Percentiles rank a stretch among this genome's conserved stretches.
Evolutionary conservation across 2,797 vertebrate species (phyloP).

Genomic region (Octomys mimax): DNA sequence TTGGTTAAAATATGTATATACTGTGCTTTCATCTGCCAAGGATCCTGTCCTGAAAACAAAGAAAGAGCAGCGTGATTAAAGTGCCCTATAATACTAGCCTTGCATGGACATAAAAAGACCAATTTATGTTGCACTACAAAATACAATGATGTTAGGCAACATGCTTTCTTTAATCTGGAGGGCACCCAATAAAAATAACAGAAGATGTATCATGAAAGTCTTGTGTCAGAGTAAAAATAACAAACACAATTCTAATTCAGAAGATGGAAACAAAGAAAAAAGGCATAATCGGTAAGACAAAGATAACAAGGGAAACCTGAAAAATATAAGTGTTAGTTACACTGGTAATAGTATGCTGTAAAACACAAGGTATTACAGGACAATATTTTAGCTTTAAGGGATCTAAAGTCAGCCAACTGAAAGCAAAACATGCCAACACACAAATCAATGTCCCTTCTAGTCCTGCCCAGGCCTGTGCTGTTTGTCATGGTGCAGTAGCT

Average conservation of each 20-base stretch:
- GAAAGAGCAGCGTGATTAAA: not conserved
- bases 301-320: not conserved
- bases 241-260: not conserved
- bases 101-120: not conserved
- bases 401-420: not conserved
- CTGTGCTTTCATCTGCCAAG: not conserved
- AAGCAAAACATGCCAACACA: not conserved
- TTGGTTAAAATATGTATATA: not conserved
- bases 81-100: not conserved
- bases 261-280: not conserved
- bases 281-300: not conserved
- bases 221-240: not conserved
- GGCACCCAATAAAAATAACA: not conserved
- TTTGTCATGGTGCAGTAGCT: not conserved
- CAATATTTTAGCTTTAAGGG: not conserved
- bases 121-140: not conserved
- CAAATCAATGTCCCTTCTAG: not conserved
- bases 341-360: not conserved
- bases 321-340: not conserved
- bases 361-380: not conserved
- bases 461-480: not conserved
- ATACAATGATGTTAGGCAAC: not conserved
- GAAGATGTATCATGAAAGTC: not conserved
- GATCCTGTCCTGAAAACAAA: not conserved
- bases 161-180: not conserved